Conservation (phyloP, 2,113 vertebrate species). For the Archocentrus centrarchus region DNA sequence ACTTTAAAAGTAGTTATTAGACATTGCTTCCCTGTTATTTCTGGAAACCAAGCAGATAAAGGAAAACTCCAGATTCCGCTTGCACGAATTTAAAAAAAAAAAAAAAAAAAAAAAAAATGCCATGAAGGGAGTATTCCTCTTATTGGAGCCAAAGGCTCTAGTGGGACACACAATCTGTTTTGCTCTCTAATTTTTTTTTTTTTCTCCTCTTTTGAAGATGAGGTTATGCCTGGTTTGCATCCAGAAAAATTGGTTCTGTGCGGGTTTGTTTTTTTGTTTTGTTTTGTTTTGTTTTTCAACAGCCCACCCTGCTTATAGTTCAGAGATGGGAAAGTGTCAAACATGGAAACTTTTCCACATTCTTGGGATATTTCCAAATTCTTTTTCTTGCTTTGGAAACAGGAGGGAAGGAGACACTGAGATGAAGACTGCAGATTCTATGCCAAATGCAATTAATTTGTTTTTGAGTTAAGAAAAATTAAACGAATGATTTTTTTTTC, state of each 20-base stretch:
- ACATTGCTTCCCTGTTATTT: slow-evolving; percentile 58
- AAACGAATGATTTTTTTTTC: slow-evolving; percentile 27
- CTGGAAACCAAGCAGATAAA: slow-evolving; percentile 68
- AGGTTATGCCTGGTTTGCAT: slow-evolving; percentile 57
- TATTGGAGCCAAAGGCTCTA: slow-evolving; percentile 67
- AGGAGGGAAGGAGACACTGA: slow-evolving; percentile 35
- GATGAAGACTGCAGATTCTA: slow-evolving; percentile 51
- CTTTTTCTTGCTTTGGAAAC: slow-evolving; percentile 60
- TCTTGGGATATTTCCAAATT: slow-evolving; percentile 53
- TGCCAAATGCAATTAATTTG: slow-evolving; percentile 64
- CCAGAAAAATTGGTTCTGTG: slow-evolving; percentile 53
- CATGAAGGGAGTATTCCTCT: slow-evolving; percentile 72
- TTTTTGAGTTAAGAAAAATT: slow-evolving; percentile 62
- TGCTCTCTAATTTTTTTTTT: neutral
- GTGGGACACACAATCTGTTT: slow-evolving; percentile 54
- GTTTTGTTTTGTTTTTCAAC: neutral
- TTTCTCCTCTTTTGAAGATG: slow-evolving; percentile 29
- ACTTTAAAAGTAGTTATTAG: slow-evolving; percentile 82
- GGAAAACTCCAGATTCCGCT: slow-evolving; percentile 75
- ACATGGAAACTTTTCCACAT: slow-evolving; percentile 42
- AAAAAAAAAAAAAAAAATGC: slow-evolving; percentile 50
- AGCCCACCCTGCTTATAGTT: slow-evolving; percentile 51
- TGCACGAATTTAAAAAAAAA: slow-evolving; percentile 14
- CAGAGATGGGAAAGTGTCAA: slow-evolving; percentile 52
- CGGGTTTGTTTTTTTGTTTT: slow-evolving; percentile 41